phyloP scores from a whole-genome alignment of 2,113 vertebrate species.

The Solenodon paradoxus region DNA sequence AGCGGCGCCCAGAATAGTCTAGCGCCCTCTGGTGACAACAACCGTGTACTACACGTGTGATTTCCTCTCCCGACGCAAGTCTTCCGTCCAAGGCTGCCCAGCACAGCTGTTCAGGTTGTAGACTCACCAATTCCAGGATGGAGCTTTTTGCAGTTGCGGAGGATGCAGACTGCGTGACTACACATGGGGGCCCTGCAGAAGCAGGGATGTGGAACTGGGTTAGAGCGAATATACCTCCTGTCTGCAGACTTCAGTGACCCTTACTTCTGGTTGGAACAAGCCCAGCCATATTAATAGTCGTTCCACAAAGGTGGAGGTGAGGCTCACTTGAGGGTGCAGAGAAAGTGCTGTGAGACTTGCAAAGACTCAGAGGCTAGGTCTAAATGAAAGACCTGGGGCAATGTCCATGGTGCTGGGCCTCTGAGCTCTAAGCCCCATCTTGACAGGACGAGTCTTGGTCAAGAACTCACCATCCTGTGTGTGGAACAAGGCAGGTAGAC shows the following conservation, averaged over 20 bases:
- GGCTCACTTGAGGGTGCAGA: background rate
- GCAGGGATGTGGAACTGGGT: background rate
- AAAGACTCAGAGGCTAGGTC: background rate
- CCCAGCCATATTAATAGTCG: background rate
- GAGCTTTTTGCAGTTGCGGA: background rate
- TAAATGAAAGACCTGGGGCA: background rate
- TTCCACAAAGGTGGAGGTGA: background rate
- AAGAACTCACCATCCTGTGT: background rate
- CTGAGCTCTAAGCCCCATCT: background rate
- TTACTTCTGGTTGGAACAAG: background rate
- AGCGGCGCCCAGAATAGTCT: background rate
- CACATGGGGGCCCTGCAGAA: background rate
- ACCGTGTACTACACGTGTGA: background rate
- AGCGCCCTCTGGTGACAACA: background rate
- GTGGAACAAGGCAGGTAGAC: background rate
- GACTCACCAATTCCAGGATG: background rate
- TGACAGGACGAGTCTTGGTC: background rate
- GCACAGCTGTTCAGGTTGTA: background rate
- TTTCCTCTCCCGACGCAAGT: accelerated
- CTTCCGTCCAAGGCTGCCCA: background rate
- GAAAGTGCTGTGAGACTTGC: background rate
- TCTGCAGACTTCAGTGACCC: background rate
- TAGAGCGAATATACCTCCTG: background rate
- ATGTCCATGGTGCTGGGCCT: background rate
- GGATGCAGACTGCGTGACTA: background rate